Conservation (phyloP, 1,140 invertebrate genomes). For the Lasioglossum albipes region DNA sequence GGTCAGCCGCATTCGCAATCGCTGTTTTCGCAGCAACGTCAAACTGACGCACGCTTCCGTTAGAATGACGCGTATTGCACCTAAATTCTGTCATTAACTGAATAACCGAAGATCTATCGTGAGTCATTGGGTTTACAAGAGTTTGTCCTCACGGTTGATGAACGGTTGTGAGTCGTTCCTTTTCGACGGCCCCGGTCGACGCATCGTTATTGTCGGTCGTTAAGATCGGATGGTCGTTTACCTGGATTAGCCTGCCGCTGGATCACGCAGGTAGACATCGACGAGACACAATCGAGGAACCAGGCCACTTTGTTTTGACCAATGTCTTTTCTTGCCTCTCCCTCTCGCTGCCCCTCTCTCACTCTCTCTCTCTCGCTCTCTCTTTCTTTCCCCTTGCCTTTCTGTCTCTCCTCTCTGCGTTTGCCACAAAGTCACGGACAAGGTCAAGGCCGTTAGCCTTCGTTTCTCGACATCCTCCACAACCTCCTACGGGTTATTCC, state of each 20-base stretch:
- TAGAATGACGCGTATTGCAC: neutral
- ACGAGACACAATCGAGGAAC: slow-evolving; percentile 41
- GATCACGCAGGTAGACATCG: neutral
- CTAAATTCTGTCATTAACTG: neutral
- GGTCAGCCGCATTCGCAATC: neutral
- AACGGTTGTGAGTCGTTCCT: too few species aligned
- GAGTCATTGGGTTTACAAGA: too few species aligned
- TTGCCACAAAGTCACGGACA: slow-evolving; percentile 62
- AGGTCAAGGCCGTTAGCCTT: slow-evolving; percentile 75
- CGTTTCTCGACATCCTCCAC: slow-evolving; percentile 59
- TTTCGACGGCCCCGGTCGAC: neutral
- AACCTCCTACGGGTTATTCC: slow-evolving; percentile 36
- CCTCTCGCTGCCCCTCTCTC: slow-evolving; percentile 44
- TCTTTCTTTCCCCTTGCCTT: slow-evolving; percentile 40
- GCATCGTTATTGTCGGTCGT: slow-evolving; percentile 13
- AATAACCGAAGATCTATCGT: neutral
- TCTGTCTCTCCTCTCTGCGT: slow-evolving; percentile 23
- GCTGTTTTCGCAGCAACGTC: neutral
- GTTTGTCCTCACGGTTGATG: too few species aligned
- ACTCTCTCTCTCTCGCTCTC: neutral
- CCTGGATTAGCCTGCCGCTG: slow-evolving; percentile 27
- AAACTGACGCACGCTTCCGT: neutral
- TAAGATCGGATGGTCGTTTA: slow-evolving; percentile 33
- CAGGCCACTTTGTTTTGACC: slow-evolving; percentile 65
- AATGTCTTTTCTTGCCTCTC: slow-evolving; percentile 60